Conservation (phyloP, 2,888 invertebrate genomes). For the Hecatera dysodea region DNA sequence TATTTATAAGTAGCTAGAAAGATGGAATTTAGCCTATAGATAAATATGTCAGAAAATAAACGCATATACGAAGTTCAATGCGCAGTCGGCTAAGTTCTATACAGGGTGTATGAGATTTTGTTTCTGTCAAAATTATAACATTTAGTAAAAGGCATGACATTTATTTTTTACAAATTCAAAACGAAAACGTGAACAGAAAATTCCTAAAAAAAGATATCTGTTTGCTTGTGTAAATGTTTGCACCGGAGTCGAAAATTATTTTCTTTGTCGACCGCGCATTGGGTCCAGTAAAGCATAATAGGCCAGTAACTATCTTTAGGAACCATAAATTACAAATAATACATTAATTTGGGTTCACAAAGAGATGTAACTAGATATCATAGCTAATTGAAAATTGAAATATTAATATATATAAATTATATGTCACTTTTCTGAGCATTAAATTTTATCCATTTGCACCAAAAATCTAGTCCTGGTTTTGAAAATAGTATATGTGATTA, state of each 20-base stretch:
- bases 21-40: slow-evolving; percentile 55
- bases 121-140: not conserved
- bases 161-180: not conserved
- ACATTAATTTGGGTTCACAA: slow-evolving; percentile 40
- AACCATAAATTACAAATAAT: slow-evolving; percentile 67
- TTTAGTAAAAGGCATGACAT: too few relatives aligned
- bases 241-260: not conserved
- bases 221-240: not conserved
- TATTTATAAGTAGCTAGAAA: slow-evolving; percentile 55
- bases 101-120: not conserved
- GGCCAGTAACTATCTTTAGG: slow-evolving; percentile 69
- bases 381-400: slow-evolving; percentile 16
- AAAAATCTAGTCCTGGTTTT: not conserved
- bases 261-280: slow-evolving; percentile 43
- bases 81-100: slow-evolving; percentile 47
- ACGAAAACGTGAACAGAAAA: not conserved
- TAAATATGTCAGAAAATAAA: slow-evolving; percentile 64
- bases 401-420: not conserved
- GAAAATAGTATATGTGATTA: not conserved
- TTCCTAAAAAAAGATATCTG: too few relatives aligned
- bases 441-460: slow-evolving; percentile 20
- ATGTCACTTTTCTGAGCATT: not conserved
- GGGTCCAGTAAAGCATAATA: slow-evolving; percentile 61
- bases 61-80: slow-evolving; percentile 53
- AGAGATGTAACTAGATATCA: slow-evolving; percentile 8